Conservation (phyloP, 2,797 vertebrate genomes). For the Phalanger gymnotis region DNA sequence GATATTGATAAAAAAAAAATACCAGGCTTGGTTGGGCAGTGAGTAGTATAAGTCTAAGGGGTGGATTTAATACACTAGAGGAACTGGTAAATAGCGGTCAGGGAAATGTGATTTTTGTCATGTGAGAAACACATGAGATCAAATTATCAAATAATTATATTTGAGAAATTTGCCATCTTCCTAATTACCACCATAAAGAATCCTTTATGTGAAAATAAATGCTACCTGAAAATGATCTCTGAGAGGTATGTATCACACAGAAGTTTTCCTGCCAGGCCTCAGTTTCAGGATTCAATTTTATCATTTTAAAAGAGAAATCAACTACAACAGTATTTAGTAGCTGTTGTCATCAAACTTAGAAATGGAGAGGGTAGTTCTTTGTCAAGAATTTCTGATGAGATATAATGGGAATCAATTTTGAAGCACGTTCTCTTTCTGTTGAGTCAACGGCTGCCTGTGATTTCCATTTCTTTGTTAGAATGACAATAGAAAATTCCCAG, state of each 20-base stretch:
- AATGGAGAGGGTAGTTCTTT: background rate
- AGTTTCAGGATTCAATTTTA: slow-evolving; percentile 50
- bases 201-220: slow-evolving; percentile 32
- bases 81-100: background rate
- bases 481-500: slow-evolving; percentile 52
- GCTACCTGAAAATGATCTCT: background rate
- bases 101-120: background rate
- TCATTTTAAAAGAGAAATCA: slow-evolving; percentile 62
- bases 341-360: slow-evolving; percentile 58
- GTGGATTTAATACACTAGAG: background rate
- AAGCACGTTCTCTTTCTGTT: slow-evolving; percentile 61
- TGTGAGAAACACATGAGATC: slow-evolving; percentile 35
- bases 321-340: slow-evolving; percentile 45
- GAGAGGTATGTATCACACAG: background rate
- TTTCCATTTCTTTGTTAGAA: slow-evolving; percentile 64
- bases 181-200: slow-evolving; percentile 24
- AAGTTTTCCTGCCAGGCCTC: background rate
- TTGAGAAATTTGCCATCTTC: slow-evolving; percentile 13
- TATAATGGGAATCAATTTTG: slow-evolving; percentile 16
- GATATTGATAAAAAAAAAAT: background rate
- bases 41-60: background rate
- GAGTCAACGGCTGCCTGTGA: slow-evolving; percentile 49
- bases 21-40: background rate
- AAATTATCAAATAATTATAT: slow-evolving; percentile 8
- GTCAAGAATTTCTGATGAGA: slow-evolving; percentile 57